These are phyloP conservation scores for Ctenicera cuprea DNA, from an alignment of 2,888 invertebrate genomes.

Conservation along the genomic window DNA sequence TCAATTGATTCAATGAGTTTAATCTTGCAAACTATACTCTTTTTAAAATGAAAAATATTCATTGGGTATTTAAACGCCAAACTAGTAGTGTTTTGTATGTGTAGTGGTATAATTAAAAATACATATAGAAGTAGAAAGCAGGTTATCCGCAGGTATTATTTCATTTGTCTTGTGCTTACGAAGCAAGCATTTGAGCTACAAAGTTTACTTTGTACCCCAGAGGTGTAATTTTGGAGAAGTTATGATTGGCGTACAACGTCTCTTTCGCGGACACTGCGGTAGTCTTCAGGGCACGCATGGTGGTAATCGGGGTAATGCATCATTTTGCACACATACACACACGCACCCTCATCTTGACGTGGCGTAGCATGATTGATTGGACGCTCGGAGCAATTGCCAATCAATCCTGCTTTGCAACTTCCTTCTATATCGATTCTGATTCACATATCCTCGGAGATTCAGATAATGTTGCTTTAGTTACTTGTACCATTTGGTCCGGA, in stretches of 20 bases:
- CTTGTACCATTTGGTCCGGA: too few relatives aligned
- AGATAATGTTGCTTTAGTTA: too few relatives aligned
- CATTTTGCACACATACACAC: constrained; percentile 15
- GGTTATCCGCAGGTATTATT: too few relatives aligned
- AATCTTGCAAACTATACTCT: too few relatives aligned
- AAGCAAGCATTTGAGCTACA: neutral
- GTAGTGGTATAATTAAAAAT: too few relatives aligned
- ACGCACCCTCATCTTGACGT: constrained; percentile 12
- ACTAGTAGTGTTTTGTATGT: too few relatives aligned
- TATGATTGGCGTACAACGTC: constrained; percentile 2
- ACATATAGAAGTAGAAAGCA: too few relatives aligned
- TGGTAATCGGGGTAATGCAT: constrained; percentile 21
- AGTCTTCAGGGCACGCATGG: constrained; percentile 1
- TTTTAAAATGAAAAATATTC: too few relatives aligned
- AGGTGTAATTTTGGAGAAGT: constrained; percentile 18
- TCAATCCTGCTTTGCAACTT: constrained; percentile 16
- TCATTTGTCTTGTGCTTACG: too few relatives aligned
- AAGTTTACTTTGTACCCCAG: neutral
- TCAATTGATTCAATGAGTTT: too few relatives aligned
- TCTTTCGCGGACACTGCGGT: constrained; percentile 4
- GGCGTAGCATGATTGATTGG: constrained; percentile 20
- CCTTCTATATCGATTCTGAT: constrained; percentile 5
- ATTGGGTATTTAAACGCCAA: too few relatives aligned
- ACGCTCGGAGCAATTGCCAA: constrained; percentile 14
- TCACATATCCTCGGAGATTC: neutral